Percentiles rank a stretch among this genome's conserved stretches.
Conservation (phyloP, 1,140 invertebrate species). For the Trachymyrmex septentrionalis region DNA sequence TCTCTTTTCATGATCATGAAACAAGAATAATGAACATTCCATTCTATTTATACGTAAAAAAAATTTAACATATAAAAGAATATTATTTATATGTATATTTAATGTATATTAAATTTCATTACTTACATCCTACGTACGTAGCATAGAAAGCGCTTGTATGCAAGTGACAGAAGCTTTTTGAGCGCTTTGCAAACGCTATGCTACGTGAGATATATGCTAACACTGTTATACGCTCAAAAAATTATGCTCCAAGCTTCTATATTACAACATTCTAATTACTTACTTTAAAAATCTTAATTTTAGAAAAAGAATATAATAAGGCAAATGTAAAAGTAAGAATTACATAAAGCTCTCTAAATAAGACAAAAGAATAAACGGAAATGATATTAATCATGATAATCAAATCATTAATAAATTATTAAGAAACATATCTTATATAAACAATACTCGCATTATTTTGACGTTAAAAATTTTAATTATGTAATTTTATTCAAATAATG, state of each 20-base stretch:
- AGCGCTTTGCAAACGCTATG: no score
- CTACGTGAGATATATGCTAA: no score
- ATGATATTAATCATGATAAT: background rate
- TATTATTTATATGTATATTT: background rate
- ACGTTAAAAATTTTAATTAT: background rate
- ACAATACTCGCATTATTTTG: background rate
- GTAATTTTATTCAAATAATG: background rate
- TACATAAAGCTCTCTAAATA: background rate
- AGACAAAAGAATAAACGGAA: background rate
- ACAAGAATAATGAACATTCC: background rate
- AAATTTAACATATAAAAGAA: background rate
- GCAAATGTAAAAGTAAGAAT: background rate
- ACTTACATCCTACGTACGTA: no score
- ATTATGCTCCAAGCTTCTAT: background rate
- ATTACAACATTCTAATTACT: background rate
- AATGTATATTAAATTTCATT: background rate
- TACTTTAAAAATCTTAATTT: background rate
- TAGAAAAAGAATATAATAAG: background rate
- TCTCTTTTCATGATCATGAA: background rate
- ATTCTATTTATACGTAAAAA: background rate
- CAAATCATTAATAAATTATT: background rate
- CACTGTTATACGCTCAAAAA: background rate
- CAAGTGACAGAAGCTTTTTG: no score
- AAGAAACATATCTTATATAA: background rate
- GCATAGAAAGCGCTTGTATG: no score